Evolutionary conservation across 2,797 vertebrate species (phyloP).

Genomic region (Distichodus sexfasciatus): DNA sequence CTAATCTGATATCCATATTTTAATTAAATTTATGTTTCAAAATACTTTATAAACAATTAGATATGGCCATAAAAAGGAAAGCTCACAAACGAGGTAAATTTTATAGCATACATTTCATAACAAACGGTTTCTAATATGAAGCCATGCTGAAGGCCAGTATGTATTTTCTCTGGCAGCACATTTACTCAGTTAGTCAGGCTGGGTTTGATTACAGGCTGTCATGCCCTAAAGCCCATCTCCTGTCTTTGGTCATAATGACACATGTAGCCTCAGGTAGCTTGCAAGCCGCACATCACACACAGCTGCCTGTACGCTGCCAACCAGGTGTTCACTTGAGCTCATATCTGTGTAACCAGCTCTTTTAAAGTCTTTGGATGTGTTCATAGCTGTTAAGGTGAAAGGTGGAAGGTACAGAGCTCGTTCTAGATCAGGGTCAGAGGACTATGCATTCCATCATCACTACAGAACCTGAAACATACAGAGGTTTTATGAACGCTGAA

Average conservation of each 20-base stretch:
- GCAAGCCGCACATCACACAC: conserved; percentile 23
- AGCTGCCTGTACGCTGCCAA: conserved; percentile 27
- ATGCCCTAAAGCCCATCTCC: conserved; percentile 37
- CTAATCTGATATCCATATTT: too few species aligned
- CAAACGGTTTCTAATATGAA: conserved; percentile 18
- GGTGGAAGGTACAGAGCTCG: not conserved
- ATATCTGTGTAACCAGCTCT: conserved; percentile 6
- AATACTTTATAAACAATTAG: too few species aligned
- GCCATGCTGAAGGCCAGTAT: not conserved
- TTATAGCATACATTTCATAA: not conserved
- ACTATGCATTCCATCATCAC: not conserved
- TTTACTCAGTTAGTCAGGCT: conserved; percentile 25
- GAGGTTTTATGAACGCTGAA: not conserved
- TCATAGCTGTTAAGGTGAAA: conserved; percentile 8
- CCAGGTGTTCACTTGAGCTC: conserved; percentile 40
- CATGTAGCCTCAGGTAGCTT: conserved; percentile 46
- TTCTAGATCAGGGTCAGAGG: conserved; percentile 9
- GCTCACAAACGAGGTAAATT: not conserved
- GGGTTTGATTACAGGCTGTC: conserved; percentile 45
- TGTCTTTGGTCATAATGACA: conserved; percentile 53
- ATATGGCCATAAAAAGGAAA: not conserved
- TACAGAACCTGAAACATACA: not conserved
- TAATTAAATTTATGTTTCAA: too few species aligned
- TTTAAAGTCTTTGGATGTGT: not conserved
- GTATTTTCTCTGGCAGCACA: conserved; percentile 32